Percentiles rank a stretch among this genome's conserved stretches.
phyloP scores from a whole-genome alignment of 2,888 invertebrate species.

The Rhopalosiphum nymphaeae region DNA sequence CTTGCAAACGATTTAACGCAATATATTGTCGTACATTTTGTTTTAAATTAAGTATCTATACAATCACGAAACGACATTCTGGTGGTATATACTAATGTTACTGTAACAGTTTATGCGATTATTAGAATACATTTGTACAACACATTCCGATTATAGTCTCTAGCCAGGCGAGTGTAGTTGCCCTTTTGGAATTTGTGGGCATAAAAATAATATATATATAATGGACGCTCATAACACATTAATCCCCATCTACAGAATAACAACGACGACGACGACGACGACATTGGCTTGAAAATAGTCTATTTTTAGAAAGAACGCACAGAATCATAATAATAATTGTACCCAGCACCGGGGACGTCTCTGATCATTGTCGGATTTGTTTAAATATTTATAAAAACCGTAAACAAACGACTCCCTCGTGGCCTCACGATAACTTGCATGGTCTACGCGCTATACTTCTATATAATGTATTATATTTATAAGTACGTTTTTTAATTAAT shows the following conservation, averaged over 20 bases:
- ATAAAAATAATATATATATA: background rate
- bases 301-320: conserved; percentile 27
- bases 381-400: conserved; percentile 12
- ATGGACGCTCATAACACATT: background rate
- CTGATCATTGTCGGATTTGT: background rate
- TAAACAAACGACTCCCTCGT: conserved; percentile 15
- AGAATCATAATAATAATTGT: conserved; percentile 31
- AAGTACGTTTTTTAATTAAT: background rate
- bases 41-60: background rate
- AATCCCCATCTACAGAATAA: conserved; percentile 11
- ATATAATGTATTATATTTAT: background rate
- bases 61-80: background rate
- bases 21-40: background rate
- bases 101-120: background rate
- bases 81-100: background rate
- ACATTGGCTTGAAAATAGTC: background rate
- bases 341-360: background rate
- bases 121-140: background rate
- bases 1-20: background rate
- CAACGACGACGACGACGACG: background rate
- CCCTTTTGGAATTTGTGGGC: conserved; percentile 11
- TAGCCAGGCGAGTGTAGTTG: background rate
- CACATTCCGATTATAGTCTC: background rate
- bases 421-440: background rate
- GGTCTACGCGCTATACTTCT: background rate